Conservation (phyloP, 2,113 vertebrate species). For the Amphilophus citrinellus region DNA sequence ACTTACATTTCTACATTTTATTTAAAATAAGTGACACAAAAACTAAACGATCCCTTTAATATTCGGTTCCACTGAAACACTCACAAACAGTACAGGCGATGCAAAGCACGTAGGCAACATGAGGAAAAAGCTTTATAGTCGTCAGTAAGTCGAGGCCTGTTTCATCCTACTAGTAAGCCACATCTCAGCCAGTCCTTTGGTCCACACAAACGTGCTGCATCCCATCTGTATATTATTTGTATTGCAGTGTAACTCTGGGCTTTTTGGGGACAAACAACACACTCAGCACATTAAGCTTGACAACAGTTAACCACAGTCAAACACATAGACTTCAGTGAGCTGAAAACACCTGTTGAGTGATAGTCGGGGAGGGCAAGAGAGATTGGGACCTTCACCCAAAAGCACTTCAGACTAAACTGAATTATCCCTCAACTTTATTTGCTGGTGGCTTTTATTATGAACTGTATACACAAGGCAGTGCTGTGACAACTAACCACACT, state of each 20-base stretch:
- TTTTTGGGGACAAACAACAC: background rate
- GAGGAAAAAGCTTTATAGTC: background rate
- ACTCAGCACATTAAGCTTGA: background rate
- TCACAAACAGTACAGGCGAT: conserved; percentile 19
- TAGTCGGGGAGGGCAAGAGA: background rate
- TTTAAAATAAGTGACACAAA: background rate
- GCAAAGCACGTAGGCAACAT: conserved; percentile 5
- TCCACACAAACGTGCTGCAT: background rate
- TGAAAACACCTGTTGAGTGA: background rate
- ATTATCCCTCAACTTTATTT: background rate
- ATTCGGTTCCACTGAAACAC: conserved; percentile 15
- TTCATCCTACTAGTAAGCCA: background rate
- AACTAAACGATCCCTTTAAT: conserved; percentile 17
- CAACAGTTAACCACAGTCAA: background rate
- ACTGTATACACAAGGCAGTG: conserved; percentile 18
- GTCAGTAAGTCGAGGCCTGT: background rate
- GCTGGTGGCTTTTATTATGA: conserved; percentile 40
- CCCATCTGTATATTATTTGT: background rate
- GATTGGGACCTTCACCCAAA: background rate
- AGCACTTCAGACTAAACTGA: background rate
- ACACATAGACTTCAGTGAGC: background rate
- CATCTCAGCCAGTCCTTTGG: background rate
- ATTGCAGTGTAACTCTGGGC: background rate
- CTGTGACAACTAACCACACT: background rate
- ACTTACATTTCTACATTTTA: background rate